Evolutionary conservation across 2,888 invertebrate genomes (phyloP).

Genomic region (Empis stercorea): DNA sequence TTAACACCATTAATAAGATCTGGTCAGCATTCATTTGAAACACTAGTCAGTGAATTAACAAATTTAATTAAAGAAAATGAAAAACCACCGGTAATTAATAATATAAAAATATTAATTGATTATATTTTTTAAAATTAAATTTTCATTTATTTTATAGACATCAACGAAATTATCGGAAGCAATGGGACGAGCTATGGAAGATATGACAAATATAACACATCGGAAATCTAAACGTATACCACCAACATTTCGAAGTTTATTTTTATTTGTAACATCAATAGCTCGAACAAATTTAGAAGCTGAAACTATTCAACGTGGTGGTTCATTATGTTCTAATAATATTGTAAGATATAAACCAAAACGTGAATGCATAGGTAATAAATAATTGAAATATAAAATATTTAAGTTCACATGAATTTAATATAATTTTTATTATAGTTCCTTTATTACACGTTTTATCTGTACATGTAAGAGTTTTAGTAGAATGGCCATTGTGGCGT

Average conservation of each 20-base stretch:
- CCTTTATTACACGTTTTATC: constrained; percentile 80
- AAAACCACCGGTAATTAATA: constrained; percentile 45
- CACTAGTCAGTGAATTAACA: constrained; percentile 36
- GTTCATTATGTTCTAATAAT: constrained; percentile 47
- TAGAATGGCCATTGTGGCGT: constrained; percentile 45
- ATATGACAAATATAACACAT: constrained; percentile 80
- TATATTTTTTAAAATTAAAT: not conserved
- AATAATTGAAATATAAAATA: not conserved
- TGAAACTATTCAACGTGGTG: constrained; percentile 82
- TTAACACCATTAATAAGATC: constrained; percentile 51
- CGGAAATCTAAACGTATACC: constrained; percentile 58
- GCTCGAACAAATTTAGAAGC: constrained; percentile 87
- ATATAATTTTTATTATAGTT: constrained; percentile 42
- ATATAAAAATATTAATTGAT: constrained; percentile 3
- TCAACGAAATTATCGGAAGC: constrained; percentile 68
- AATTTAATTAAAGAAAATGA: constrained; percentile 55
- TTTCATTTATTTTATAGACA: constrained; percentile 34
- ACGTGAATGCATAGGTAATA: constrained; percentile 61
- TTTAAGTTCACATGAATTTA: not conserved
- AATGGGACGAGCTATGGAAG: constrained; percentile 87
- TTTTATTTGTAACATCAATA: constrained; percentile 79
- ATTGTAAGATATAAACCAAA: constrained; percentile 58
- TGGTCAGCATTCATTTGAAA: constrained; percentile 34
- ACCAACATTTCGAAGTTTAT: constrained; percentile 58
- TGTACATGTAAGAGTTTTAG: constrained; percentile 65